Conservation (phyloP, 2,888 invertebrate species). For the Polydrusus pterygomalis region DNA sequence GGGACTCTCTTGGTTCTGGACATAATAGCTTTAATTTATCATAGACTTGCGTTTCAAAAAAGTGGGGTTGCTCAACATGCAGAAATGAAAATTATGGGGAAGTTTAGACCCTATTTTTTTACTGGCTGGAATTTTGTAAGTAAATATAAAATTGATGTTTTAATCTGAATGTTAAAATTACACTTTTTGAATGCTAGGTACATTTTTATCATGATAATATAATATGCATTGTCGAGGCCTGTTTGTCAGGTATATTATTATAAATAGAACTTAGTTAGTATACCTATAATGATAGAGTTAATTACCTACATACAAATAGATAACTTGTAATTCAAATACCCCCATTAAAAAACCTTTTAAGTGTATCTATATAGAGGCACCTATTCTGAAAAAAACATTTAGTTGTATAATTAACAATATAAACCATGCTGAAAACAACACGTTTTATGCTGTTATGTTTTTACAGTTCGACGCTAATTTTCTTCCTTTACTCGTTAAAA, state of each 20-base stretch:
- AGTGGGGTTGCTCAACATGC: neutral
- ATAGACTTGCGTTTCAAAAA: neutral
- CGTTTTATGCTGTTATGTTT: neutral
- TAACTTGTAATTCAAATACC: too few species aligned
- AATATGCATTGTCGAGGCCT: too few species aligned
- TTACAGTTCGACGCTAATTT: neutral
- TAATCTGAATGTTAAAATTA: too few species aligned
- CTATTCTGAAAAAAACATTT: too few species aligned
- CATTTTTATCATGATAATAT: too few species aligned
- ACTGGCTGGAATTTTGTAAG: slow-evolving; percentile 57
- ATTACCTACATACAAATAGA: too few species aligned
- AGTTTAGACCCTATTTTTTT: slow-evolving; percentile 40
- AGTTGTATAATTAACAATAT: neutral
- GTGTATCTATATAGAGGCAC: too few species aligned
- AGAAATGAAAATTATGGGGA: slow-evolving; percentile 35
- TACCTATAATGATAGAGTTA: neutral
- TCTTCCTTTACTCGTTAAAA: neutral
- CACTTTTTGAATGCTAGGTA: too few species aligned
- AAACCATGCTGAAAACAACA: neutral
- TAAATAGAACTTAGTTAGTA: too few species aligned
- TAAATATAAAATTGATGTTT: too few species aligned
- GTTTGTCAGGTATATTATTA: too few species aligned
- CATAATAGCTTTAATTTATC: neutral
- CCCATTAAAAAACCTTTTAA: too few species aligned
- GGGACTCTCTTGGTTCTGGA: neutral